Percentiles rank a stretch among this genome's conserved stretches.
Evolutionary conservation across 2,888 invertebrate genomes (phyloP).

Genomic region (Zygaena filipendulae): DNA sequence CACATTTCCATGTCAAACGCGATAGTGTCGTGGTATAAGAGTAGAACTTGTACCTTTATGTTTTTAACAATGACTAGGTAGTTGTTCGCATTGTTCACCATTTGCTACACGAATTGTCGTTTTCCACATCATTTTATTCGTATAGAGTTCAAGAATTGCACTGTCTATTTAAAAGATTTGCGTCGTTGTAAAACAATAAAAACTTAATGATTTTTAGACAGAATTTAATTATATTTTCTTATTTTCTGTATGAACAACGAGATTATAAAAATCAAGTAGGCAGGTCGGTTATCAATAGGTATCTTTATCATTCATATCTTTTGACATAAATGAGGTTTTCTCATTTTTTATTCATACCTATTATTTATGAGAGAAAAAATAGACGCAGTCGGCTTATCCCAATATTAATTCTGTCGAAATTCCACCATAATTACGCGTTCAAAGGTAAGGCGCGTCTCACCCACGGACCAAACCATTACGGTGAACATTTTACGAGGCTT

Average conservation of each 20-base stretch:
- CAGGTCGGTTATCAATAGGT: too few relatives aligned
- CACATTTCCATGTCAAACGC: slow-evolving; percentile 63
- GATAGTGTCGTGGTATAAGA: slow-evolving; percentile 20
- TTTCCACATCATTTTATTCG: too few relatives aligned
- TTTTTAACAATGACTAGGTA: slow-evolving; percentile 39
- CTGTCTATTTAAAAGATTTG: too few relatives aligned
- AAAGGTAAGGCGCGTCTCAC: slow-evolving; percentile 45
- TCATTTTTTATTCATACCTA: too few relatives aligned
- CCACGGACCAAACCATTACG: slow-evolving; percentile 25
- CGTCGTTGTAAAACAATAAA: too few relatives aligned
- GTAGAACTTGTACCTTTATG: slow-evolving; percentile 40
- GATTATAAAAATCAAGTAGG: neutral
- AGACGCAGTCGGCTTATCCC: slow-evolving; percentile 46
- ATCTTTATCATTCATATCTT: too few relatives aligned
- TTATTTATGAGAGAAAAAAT: too few relatives aligned
- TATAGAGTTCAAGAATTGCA: too few relatives aligned
- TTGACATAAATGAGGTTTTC: too few relatives aligned
- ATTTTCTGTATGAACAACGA: neutral
- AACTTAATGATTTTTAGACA: too few relatives aligned
- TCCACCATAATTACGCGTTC: slow-evolving; percentile 59
- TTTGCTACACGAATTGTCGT: too few relatives aligned
- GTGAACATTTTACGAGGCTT: slow-evolving; percentile 28
- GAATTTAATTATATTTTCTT: slow-evolving; percentile 1
- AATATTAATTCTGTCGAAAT: slow-evolving; percentile 55
- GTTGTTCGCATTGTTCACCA: too few relatives aligned